A percentile compares a stretch with the other conserved stretches of the same genome.
These are phyloP conservation scores for Karalla daura DNA, from an alignment of 2,797 vertebrate genomes.

Conservation along the genomic window DNA sequence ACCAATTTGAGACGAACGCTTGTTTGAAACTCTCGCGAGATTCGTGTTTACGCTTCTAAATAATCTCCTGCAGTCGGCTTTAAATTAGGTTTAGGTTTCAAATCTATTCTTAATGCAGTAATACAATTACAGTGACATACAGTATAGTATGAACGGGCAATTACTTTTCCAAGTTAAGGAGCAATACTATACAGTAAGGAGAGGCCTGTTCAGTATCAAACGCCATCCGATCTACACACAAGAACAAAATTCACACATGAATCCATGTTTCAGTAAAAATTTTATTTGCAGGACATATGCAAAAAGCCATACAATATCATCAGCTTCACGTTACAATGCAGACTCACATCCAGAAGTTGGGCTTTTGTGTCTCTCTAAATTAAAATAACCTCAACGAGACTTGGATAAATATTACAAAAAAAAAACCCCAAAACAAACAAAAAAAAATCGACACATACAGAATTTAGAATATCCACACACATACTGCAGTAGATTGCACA, in stretches of 20 bases:
- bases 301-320: slow-evolving; percentile 74
- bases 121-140: too few relatives aligned
- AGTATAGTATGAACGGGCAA: too few relatives aligned
- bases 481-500: slow-evolving; percentile 63
- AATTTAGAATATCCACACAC: slow-evolving; percentile 53
- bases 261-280: slow-evolving; percentile 73
- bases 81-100: background rate
- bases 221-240: background rate
- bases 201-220: too few relatives aligned
- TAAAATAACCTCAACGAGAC: slow-evolving; percentile 40
- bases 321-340: slow-evolving; percentile 70
- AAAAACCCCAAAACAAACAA: slow-evolving; percentile 41
- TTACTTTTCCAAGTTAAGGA: too few relatives aligned
- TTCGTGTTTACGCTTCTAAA: background rate
- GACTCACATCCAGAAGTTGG: slow-evolving; percentile 53
- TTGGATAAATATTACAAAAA: slow-evolving; percentile 30
- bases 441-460: too few relatives aligned
- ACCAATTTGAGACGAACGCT: too few relatives aligned
- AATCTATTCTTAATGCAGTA: background rate
- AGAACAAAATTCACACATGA: slow-evolving; percentile 20
- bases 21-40: slow-evolving; percentile 10
- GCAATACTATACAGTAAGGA: too few relatives aligned
- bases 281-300: slow-evolving; percentile 77
- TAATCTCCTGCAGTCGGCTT: too few relatives aligned
- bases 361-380: slow-evolving; percentile 50